Evolutionary conservation across 2,113 vertebrate species (phyloP).

Genomic region (Colius striatus): DNA sequence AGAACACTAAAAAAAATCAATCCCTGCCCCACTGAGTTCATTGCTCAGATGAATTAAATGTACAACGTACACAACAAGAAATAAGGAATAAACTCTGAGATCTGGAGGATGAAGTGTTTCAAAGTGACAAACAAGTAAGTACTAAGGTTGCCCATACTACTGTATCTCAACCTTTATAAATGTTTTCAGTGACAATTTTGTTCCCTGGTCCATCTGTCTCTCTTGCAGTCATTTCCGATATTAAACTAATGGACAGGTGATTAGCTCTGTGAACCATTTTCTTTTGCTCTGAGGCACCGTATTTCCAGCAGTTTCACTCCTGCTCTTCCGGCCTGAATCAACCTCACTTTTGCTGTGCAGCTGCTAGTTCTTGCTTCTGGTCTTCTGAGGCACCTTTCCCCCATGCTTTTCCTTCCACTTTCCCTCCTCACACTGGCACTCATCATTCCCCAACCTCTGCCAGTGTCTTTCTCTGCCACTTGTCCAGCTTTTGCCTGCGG

Average conservation of each 20-base stretch:
- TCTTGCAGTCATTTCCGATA: not conserved
- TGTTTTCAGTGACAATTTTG: not conserved
- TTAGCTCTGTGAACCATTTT: not conserved
- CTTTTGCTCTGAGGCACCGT: not conserved
- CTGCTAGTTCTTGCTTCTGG: not conserved
- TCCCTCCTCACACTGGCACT: not conserved
- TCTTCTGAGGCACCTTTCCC: not conserved
- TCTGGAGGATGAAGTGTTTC: not conserved
- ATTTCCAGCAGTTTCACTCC: not conserved
- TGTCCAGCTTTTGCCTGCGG: not conserved
- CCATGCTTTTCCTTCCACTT: not conserved
- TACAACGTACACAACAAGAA: not conserved
- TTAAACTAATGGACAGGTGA: not conserved
- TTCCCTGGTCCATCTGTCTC: not conserved
- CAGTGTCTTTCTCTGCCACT: not conserved
- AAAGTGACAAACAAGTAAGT: not conserved
- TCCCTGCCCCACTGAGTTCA: not conserved
- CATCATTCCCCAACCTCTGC: not conserved
- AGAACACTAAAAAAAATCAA: not conserved
- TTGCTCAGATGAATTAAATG: not conserved
- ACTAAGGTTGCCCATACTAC: rapidly evolving
- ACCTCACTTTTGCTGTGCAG: not conserved
- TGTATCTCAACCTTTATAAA: not conserved
- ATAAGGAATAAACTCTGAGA: not conserved
- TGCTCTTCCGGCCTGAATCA: not conserved